phyloP scores from a whole-genome alignment of 2,113 vertebrate genomes.

The Tenebrosternarchus preto region DNA sequence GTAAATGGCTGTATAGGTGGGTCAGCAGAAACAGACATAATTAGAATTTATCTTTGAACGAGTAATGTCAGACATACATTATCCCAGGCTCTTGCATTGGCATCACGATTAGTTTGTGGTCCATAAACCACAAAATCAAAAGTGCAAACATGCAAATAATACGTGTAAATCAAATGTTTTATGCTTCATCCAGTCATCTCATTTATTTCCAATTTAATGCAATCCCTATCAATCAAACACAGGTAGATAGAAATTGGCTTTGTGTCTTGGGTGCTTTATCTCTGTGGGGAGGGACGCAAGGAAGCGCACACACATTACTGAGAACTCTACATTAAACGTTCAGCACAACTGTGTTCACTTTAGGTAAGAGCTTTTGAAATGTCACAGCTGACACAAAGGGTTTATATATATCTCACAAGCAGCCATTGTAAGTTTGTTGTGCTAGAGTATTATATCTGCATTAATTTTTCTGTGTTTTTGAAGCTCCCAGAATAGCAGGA shows the following conservation, averaged over 20 bases:
- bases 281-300: neutral
- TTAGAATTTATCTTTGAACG: slow-evolving; percentile 34
- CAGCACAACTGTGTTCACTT: neutral
- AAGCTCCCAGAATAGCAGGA: too few species aligned
- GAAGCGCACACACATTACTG: neutral
- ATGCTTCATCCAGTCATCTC: slow-evolving; percentile 11
- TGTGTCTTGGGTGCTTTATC: slow-evolving; percentile 3
- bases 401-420: neutral
- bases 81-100: slow-evolving; percentile 33
- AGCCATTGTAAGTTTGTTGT: too few species aligned
- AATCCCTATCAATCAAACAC: slow-evolving; percentile 49
- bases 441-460: too few species aligned
- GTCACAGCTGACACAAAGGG: neutral
- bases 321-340: neutral
- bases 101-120: slow-evolving; percentile 24
- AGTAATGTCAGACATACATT: slow-evolving; percentile 24
- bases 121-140: slow-evolving; percentile 41
- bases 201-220: slow-evolving; percentile 38
- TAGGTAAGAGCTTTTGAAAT: slow-evolving; percentile 3
- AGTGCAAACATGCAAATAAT: neutral
- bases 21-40: slow-evolving; percentile 35
- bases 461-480: too few species aligned
- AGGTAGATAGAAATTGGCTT: slow-evolving; percentile 30
- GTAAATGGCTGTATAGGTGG: neutral
- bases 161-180: slow-evolving; percentile 32